Conservation (phyloP, 2,888 invertebrate species). For the Drosophila emarginata region DNA sequence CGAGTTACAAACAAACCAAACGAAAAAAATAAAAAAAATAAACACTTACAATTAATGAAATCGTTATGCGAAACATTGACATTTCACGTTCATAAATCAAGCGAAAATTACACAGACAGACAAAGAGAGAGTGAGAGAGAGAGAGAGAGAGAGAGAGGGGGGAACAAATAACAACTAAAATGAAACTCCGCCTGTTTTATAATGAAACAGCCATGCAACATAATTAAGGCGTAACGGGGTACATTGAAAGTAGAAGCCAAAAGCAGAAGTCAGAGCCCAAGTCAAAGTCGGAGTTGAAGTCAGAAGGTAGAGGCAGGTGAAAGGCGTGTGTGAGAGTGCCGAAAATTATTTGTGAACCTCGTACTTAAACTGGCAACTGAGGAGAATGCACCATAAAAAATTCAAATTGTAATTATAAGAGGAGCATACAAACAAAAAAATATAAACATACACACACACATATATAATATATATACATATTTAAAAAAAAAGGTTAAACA, state of each 20-base stretch:
- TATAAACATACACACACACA: too few species aligned
- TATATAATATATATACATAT: constrained; percentile 16
- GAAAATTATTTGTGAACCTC: constrained; percentile 52
- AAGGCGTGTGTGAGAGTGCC: constrained; percentile 73
- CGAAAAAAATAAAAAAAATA: constrained; percentile 14
- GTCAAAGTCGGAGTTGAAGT: background rate
- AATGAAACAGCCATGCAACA: constrained; percentile 69
- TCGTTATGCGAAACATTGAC: constrained; percentile 74
- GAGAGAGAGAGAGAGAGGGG: constrained; percentile 29
- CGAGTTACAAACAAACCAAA: constrained; percentile 35
- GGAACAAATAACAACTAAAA: constrained; percentile 14
- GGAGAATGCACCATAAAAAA: constrained; percentile 59
- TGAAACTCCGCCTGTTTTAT: constrained; percentile 43
- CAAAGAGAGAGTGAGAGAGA: too few species aligned
- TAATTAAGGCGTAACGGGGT: constrained; percentile 73
- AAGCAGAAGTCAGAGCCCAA: background rate
- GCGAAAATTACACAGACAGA: constrained; percentile 68
- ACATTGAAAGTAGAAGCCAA: constrained; percentile 22
- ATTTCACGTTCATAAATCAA: constrained; percentile 77
- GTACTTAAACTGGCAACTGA: constrained; percentile 15
- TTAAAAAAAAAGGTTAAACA: constrained; percentile 57
- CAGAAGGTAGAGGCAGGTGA: constrained; percentile 63
- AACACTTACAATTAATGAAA: constrained; percentile 69
- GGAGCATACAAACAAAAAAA: constrained; percentile 13
- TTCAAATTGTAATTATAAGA: constrained; percentile 69